Evolutionary conservation across 1,140 invertebrate genomes (phyloP), one percentile per base, ranked within the genome.

Genomic region (Calliphora vicina): DNA sequence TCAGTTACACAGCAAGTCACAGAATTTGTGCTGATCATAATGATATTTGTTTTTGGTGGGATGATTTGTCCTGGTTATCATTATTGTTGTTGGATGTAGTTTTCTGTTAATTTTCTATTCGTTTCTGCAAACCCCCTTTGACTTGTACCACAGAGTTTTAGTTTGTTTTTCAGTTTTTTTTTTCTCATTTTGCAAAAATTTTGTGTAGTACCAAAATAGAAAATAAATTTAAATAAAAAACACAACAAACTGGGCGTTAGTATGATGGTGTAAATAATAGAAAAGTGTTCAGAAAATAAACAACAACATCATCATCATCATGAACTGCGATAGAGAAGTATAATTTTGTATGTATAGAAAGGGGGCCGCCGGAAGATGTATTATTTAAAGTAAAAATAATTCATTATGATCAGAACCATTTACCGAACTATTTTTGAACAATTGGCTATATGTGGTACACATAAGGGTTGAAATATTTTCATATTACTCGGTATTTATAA

Each of bases 211-310:
- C 45, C 8, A 50, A 67, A 25, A 67, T 67, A 23, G 61, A 67
- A 67, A 57, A 67, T 25, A 25, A 67, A 67, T 67, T 67, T 67
- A 67, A 67, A 67, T 67, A 67, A 67, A 10, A 67, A 20, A 67
- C n/a, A 23, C 61, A 23, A 67, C 15, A 67, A 67, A 67, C 61
- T 67, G 61, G 61, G 61, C 61, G 61, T 67, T 67, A 67, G 61
- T 23, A 67, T 10, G 61, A 25, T 23, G 23, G 61, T 67, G 61
- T 67, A 67, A 67, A 67, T 67, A 67, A 23, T 23, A 67, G 61
- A 67, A 67, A 23, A 25, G 35, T 35, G 35, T 35, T 35, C 35
- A 23, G 2, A 23, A 25, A 67, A 23, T 2, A 23, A 67, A 50
- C 45, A 50, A 67, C n/a, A 23, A 20, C n/a, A 6, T 9, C 12